These are phyloP conservation scores for Knipowitschia caucasica DNA, from an alignment of 2,797 vertebrate genomes.

Conservation along the genomic window DNA sequence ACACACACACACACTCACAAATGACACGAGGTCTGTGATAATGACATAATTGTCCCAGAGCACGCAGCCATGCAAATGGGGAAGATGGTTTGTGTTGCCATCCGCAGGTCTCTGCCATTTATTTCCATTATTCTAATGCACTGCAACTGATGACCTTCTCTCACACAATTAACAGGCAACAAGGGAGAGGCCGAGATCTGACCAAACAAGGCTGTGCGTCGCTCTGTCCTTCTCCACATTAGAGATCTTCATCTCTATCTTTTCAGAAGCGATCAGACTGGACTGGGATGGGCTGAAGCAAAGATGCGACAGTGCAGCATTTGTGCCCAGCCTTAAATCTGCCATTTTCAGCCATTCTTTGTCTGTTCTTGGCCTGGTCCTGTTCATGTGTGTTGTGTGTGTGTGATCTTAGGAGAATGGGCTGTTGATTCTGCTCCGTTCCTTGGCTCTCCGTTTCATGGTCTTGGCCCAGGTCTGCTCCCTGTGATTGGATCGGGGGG, in stretches of 20 bases:
- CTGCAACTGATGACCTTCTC: conserved; percentile 72
- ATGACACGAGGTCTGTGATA: conserved; percentile 55
- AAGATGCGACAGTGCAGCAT: conserved; percentile 20
- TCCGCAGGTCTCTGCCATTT: conserved; percentile 70
- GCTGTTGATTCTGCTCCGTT: conserved; percentile 72
- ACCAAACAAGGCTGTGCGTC: conserved; percentile 28
- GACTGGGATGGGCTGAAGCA: conserved; percentile 8
- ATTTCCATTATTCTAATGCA: conserved; percentile 78
- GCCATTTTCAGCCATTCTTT: conserved; percentile 23
- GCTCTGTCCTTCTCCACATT: conserved; percentile 47
- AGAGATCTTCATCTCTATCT: conserved; percentile 29
- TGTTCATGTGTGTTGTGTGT: conserved; percentile 18
- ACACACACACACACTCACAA: conserved; percentile 20
- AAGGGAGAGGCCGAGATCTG: conserved; percentile 28
- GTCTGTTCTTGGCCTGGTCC: conserved; percentile 24
- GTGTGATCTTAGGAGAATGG: conserved; percentile 70
- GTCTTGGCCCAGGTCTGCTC: conserved; percentile 71
- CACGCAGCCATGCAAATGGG: conserved; percentile 72
- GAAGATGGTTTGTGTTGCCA: conserved; percentile 74
- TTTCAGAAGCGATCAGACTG: conserved; percentile 14
- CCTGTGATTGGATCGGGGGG: conserved; percentile 72
- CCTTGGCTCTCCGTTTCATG: conserved; percentile 68
- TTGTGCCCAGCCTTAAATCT: conserved; percentile 12
- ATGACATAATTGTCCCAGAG: conserved; percentile 74
- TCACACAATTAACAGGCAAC: conserved; percentile 66